Evolutionary conservation across 2,797 vertebrate species (phyloP).

Genomic region (Diplodus puntazzo): DNA sequence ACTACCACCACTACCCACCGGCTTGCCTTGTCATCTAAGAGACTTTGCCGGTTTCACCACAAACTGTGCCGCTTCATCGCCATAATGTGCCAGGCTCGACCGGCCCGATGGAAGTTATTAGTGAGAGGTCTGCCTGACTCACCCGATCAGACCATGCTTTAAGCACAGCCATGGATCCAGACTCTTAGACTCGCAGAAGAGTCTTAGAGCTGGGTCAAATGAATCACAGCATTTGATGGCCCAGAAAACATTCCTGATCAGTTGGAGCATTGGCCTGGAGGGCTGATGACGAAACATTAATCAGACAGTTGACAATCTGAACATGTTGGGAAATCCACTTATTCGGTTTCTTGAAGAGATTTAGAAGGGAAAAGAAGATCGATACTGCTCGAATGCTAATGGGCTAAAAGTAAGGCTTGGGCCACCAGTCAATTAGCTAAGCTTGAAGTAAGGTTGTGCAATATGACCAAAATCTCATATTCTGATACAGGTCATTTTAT

Average conservation of each 20-base stretch:
- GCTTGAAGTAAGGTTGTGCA: constrained; percentile 5
- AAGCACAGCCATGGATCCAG: constrained; percentile 40
- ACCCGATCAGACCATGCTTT: constrained; percentile 53
- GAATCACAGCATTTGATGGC: constrained; percentile 53
- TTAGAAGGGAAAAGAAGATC: constrained; percentile 12
- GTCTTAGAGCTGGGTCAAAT: constrained; percentile 48
- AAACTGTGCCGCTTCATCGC: constrained; percentile 73
- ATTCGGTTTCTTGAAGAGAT: background rate
- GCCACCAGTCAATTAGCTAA: constrained; percentile 12
- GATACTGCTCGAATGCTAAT: background rate
- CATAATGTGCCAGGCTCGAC: constrained; percentile 52
- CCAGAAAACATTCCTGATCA: constrained; percentile 57
- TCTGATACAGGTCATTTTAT: too few species aligned
- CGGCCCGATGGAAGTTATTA: constrained; percentile 77
- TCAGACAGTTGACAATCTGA: constrained; percentile 11
- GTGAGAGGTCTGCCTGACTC: constrained; percentile 67
- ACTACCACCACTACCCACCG: constrained; percentile 21
- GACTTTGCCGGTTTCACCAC: constrained; percentile 72
- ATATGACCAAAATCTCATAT: too few species aligned
- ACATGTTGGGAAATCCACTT: constrained; percentile 20
- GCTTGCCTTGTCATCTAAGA: constrained; percentile 51
- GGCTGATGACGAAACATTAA: constrained; percentile 29
- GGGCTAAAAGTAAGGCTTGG: background rate
- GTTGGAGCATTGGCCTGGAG: constrained; percentile 28
- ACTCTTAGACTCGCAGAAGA: constrained; percentile 32